Evolutionary conservation across 2,888 invertebrate genomes (phyloP), one percentile per base, ranked within the genome.

Genomic region (Lithosia quadra): DNA sequence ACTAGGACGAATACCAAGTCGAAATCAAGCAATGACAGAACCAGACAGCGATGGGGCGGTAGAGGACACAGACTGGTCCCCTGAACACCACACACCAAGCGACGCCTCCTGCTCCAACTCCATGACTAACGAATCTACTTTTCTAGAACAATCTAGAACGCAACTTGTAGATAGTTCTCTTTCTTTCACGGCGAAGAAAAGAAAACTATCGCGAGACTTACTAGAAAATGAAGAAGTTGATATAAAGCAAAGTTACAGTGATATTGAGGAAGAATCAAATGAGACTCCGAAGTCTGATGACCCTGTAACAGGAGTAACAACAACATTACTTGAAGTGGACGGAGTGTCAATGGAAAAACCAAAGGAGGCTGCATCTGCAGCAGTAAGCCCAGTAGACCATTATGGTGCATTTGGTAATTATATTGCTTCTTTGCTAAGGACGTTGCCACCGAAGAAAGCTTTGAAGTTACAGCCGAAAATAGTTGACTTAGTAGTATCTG

Each of bases 401-500:
- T 65, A 39, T n/a, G 65, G 66, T 24, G 8, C n/a, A 0, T 69
- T 69, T 5, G 63, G 69, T 10, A 39, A 8, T 28, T 65, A 69
- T 22, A 15, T 69, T 11, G 69, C 65, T 18, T 58, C 69, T 1
- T 34, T 69, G 11, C 39, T 69, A 18, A 62, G 58, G n/a, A 22
- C 36, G 9, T 36, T 69, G 21, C 69, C 69, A 10, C 24, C 24
- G 13, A 39, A 67, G 43, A 64, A 68, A 34, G 67, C 67, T 21
- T 57, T 67, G 53, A 58, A 49, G 49, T 10, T 67, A 2, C 63
- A 67, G 15, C 61, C 71, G 8, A 53, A 58, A 53, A 62, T 69
- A 2, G n/a, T 65, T 2, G 39, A 62, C 0, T 10, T 69, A 34
- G 63, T 69, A 13, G 58, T 69, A 4, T 49, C 61, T n/a, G 56